Percentiles rank a stretch among this genome's conserved stretches.
These are phyloP conservation scores for Clarias laeviceps DNA, from an alignment of 2,797 vertebrate genomes.

Conservation along the genomic window DNA sequence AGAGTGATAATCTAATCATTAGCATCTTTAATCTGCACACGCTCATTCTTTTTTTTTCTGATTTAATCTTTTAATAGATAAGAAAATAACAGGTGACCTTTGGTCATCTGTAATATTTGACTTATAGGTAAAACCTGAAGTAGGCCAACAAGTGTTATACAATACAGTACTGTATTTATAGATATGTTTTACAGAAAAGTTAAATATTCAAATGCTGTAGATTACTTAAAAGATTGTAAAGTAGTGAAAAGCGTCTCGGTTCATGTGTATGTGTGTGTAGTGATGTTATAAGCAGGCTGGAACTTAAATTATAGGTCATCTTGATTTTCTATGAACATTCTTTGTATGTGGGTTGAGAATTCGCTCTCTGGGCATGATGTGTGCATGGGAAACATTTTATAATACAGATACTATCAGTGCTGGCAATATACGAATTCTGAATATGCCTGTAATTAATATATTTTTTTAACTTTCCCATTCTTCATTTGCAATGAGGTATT, in stretches of 20 bases:
- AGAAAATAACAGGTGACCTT: conserved; percentile 39
- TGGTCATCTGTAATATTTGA: conserved; percentile 20
- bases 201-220: background rate
- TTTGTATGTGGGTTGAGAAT: conserved; percentile 12
- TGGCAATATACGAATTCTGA: background rate
- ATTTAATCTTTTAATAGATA: conserved; percentile 38
- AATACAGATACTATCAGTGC: conserved; percentile 5
- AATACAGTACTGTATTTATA: background rate
- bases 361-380: conserved; percentile 9
- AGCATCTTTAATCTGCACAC: conserved; percentile 39
- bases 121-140: background rate
- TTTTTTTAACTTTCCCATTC: background rate
- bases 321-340: background rate
- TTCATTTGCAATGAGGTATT: too few relatives aligned
- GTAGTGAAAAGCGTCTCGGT: background rate
- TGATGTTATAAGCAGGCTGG: background rate
- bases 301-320: conserved; percentile 8
- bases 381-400: background rate
- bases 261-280: background rate
- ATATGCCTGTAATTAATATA: background rate
- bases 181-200: background rate
- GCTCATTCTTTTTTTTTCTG: conserved; percentile 1
- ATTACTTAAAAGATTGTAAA: background rate
- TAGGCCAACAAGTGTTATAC: background rate
- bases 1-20: conserved; percentile 45